phyloP scores from a whole-genome alignment of 2,113 vertebrate species.

The Stegostoma tigrinum region DNA sequence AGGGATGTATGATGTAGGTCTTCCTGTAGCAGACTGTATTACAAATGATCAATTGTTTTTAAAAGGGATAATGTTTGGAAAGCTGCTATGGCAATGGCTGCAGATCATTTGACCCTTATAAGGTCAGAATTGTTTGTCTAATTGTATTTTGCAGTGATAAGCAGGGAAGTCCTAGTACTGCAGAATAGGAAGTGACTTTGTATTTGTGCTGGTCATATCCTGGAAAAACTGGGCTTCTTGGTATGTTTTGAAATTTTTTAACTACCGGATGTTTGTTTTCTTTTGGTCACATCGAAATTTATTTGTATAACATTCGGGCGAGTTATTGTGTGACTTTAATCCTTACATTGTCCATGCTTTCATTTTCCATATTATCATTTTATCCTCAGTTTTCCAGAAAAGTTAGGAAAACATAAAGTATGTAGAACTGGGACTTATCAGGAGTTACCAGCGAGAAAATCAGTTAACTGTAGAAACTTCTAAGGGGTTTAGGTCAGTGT shows the following conservation, averaged over 20 bases:
- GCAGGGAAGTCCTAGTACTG: conserved; percentile 44
- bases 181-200: conserved; percentile 58
- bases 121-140: conserved; percentile 34
- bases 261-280: conserved; percentile 52
- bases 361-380: neutral
- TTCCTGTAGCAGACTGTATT: conserved; percentile 31
- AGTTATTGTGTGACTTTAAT: neutral
- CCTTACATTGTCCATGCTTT: neutral
- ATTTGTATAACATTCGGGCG: neutral
- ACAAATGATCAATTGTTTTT: conserved; percentile 34
- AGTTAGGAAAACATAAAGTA: neutral
- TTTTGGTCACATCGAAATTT: neutral
- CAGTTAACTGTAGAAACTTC: neutral
- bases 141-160: conserved; percentile 37
- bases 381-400: neutral
- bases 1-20: neutral
- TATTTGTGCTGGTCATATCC: conserved; percentile 55
- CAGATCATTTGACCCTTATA: neutral
- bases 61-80: conserved; percentile 17
- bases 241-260: conserved; percentile 46
- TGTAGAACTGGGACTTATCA: neutral
- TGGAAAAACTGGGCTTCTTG: conserved; percentile 41
- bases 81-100: neutral
- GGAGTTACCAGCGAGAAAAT: neutral
- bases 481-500: neutral